Evolutionary conservation across 1,140 invertebrate species (phyloP).

Genomic region (Spodoptera litura): DNA sequence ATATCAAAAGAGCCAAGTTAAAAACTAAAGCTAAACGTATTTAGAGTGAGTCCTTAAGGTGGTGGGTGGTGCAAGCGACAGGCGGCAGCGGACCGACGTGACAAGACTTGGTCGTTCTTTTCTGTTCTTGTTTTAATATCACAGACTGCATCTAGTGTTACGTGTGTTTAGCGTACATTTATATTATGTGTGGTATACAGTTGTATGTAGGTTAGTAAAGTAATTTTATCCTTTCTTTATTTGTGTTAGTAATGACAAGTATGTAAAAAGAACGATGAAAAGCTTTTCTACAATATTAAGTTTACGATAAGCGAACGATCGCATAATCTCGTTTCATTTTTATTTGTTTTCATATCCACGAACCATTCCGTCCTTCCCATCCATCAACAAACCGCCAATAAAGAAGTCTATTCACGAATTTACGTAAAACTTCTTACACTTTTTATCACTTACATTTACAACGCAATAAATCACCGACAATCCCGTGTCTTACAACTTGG

Average conservation of each 20-base stretch:
- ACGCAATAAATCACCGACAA: slow-evolving; percentile 32
- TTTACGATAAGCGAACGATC: background rate
- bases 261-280: too few relatives aligned
- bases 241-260: too few relatives aligned
- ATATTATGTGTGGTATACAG: too few relatives aligned
- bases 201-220: too few relatives aligned
- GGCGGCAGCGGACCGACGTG: slow-evolving; percentile 1
- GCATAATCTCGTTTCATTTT: slow-evolving; percentile 17
- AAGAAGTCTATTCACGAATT: slow-evolving; percentile 35
- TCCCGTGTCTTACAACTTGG: slow-evolving; percentile 36
- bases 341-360: background rate
- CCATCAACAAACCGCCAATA: slow-evolving; percentile 26
- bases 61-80: slow-evolving; percentile 1
- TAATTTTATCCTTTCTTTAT: background rate
- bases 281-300: background rate
- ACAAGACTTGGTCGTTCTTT: too few relatives aligned
- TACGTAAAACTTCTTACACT: slow-evolving; percentile 30
- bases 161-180: too few relatives aligned
- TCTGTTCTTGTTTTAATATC: too few relatives aligned
- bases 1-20: slow-evolving; percentile 53
- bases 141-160: too few relatives aligned
- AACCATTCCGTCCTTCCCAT: background rate
- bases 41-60: slow-evolving; percentile 56
- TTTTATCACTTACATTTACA: slow-evolving; percentile 39
- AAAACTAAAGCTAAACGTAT: slow-evolving; percentile 56